These are phyloP conservation scores for Burhinus oedicnemus DNA, from an alignment of 2,113 vertebrate genomes.

Conservation along the genomic window DNA sequence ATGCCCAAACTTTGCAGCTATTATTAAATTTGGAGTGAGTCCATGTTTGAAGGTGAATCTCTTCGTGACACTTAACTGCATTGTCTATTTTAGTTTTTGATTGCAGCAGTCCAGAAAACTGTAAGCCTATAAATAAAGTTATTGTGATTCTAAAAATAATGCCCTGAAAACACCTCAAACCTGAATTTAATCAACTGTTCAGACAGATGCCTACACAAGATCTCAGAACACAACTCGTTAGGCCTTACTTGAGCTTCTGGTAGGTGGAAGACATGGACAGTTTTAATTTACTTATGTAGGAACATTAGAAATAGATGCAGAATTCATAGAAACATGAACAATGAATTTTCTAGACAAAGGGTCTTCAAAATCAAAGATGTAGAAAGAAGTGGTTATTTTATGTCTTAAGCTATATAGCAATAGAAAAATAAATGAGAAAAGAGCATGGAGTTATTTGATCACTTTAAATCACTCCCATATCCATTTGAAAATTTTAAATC, in stretches of 20 bases:
- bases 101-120: background rate
- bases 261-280: background rate
- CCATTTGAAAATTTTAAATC: constrained; percentile 29
- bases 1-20: background rate
- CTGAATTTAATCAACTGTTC: constrained; percentile 4
- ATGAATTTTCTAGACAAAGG: background rate
- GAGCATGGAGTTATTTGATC: background rate
- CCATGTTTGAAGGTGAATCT: background rate
- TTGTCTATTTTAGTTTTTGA: constrained; percentile 7
- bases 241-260: background rate
- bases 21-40: constrained; percentile 2
- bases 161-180: background rate
- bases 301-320: background rate
- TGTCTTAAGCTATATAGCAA: background rate
- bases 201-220: background rate
- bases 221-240: background rate
- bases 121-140: constrained; percentile 15
- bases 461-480: background rate
- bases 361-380: background rate
- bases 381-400: background rate
- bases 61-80: background rate
- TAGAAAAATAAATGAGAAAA: background rate
- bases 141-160: constrained; percentile 34
- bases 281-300: background rate
- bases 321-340: background rate